These are phyloP conservation scores for Tricholauxania praeusta DNA, from an alignment of 2,888 invertebrate genomes.

Conservation along the genomic window DNA sequence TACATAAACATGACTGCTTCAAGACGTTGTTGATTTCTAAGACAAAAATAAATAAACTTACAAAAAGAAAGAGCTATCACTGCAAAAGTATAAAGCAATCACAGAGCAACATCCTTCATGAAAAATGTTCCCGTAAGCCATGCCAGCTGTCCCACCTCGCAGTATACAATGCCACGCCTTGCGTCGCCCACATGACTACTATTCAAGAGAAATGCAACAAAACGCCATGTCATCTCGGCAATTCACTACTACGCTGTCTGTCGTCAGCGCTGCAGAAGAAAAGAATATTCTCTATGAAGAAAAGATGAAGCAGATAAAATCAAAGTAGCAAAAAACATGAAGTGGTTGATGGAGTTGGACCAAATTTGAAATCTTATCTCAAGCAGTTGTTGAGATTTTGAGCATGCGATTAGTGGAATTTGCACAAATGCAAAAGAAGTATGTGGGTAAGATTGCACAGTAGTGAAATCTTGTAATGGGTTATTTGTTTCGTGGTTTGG, in stretches of 20 bases:
- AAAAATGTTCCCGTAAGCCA: neutral
- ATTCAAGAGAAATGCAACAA: neutral
- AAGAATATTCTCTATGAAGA: too few species aligned
- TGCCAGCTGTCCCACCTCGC: neutral
- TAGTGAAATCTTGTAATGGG: too few species aligned
- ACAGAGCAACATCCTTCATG: neutral
- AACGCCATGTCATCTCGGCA: constrained; percentile 11
- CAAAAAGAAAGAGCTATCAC: neutral
- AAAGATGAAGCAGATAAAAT: too few species aligned
- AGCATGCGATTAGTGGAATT: too few species aligned
- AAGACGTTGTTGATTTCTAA: neutral
- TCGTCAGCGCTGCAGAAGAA: too few species aligned
- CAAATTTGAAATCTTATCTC: too few species aligned
- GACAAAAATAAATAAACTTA: neutral
- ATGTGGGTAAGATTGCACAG: too few species aligned
- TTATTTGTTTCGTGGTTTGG: too few species aligned
- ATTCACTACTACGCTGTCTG: neutral
- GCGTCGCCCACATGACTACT: neutral
- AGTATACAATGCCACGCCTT: neutral
- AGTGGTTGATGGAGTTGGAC: too few species aligned
- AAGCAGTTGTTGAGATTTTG: too few species aligned
- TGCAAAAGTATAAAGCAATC: neutral
- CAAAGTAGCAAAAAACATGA: too few species aligned
- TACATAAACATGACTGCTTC: neutral
- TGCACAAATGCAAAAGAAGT: too few species aligned